Evolutionary conservation across 1,140 invertebrate genomes (phyloP), one percentile per base, ranked within the genome.

Genomic region (Drosophila paulistorum): DNA sequence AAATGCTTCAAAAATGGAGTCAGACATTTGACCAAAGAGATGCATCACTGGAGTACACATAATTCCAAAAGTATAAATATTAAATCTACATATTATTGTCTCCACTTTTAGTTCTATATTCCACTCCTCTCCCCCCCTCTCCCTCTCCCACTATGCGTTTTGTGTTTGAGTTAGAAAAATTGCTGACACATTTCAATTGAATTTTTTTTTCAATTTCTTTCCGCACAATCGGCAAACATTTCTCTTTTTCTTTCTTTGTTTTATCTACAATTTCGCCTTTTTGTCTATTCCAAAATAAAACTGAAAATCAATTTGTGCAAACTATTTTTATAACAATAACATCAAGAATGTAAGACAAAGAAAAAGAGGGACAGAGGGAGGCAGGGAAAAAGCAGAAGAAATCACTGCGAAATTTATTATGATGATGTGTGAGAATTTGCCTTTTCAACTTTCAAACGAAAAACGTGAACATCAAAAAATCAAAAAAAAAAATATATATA

Each of bases 121-220:
- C n/a, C n/a, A n/a, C 3, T 42, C 3, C n/a, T n/a, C n/a, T n/a
- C n/a, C n/a, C n/a, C n/a, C n/a, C n/a, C 41, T 5, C 5, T 7
- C 13, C n/a, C 0, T 7, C 1, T 72, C 1, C 20, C 20, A 6
- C 62, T 14, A 4, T 39, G 10, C 41, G 33, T 23, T 54, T 1
- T 67, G 20, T 59, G 66, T 70, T 74, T 42, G 71, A 39, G 48
- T 70, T 78, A 75, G 75, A 82, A 59, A 87, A 76, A 86, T 79
- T 33, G 79, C 79, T 86, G 82, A 86, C 72, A 82, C 71, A 86
- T 86, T 86, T 76, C 63, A 87, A 86, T 86, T 87, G 79, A 87
- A 79, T 87, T 72, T 45, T 37, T 20, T 23, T 10, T 11, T 51
- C 64, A 65, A 65, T 26, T 68, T 75, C 63, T 45, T 71, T 57